Base-by-base conservation (phyloP, 2,797 vertebrate genomes). In the Dendrocincla tyrannina region DNA sequence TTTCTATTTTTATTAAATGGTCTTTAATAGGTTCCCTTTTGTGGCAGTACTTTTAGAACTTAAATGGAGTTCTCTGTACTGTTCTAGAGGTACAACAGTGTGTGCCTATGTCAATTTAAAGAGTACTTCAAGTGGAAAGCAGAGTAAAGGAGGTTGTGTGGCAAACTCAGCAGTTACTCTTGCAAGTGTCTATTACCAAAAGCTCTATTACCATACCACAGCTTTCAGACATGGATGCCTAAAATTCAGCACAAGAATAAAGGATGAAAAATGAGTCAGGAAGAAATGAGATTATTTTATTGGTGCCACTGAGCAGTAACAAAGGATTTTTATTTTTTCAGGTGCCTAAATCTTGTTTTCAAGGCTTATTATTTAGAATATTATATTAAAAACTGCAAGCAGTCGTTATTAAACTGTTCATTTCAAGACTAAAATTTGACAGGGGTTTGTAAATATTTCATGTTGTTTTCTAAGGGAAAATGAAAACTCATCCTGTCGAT, bases 221-320 rank as follows among this genome's bases (percentile, higher is more conserved):
- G n/a, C 35, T 78, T 84, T 93, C 58, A 68, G 30, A 78, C 5
- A 14, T 0, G 3, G 22, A 55, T 33, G 17, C 23, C 39, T 73
- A 35, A 92, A 88, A 22, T 73, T 68, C 78, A 33, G 32, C 18
- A 80, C 28, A 18, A 49, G 23, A 91, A 90, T 42, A 86, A 88
- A 75, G 12, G 6, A 47, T 49, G 5, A 17, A 55, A 94, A 81
- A 79, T 44, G 44, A 78, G 6, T 13, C 55, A 73, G 13, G 12
- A 4, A 53, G 12, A 32, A 82, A 37, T 0, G 0, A 85, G 11
- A 28, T 7, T 0, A 42, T 62, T 72, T 68, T 58, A 41, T 55
- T 62, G 13, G 42, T 75, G 35, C 23, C 5, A 41, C 17, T n/a
- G 7, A 50, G 25, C 28, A 55, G 16, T 44, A 74, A 81, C 27